These are phyloP conservation scores for Myotis davidii DNA, from an alignment of 2,113 vertebrate species.

Conservation along the genomic window DNA sequence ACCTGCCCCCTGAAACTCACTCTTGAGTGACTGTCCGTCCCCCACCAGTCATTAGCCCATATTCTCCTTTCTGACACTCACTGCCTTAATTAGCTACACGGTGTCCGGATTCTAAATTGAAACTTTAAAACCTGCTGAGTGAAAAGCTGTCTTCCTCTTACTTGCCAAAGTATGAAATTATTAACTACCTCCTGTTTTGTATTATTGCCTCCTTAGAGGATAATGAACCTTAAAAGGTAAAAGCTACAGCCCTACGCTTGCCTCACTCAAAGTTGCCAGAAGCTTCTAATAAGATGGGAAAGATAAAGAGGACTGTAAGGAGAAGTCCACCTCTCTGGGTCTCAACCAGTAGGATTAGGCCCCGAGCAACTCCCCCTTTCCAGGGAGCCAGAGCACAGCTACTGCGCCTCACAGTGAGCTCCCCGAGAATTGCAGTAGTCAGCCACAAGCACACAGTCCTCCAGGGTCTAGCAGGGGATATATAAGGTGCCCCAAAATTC, in stretches of 20 bases:
- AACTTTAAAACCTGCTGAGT: slow-evolving; percentile 10
- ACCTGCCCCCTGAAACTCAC: not conserved
- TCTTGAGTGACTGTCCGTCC: not conserved
- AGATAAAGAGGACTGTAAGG: not conserved
- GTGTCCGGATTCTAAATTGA: not conserved
- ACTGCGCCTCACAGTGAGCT: not conserved
- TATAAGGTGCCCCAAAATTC: too few relatives aligned
- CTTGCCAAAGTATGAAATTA: slow-evolving; percentile 9
- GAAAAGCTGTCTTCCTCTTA: not conserved
- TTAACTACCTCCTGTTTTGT: not conserved
- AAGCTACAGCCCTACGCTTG: not conserved
- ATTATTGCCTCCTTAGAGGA: not conserved
- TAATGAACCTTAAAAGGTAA: not conserved
- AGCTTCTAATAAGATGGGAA: not conserved
- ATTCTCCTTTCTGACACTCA: not conserved
- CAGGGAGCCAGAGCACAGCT: not conserved
- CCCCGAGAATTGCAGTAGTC: not conserved
- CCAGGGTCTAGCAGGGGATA: slow-evolving; percentile 36
- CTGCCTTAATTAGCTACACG: not conserved
- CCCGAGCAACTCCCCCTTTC: not conserved
- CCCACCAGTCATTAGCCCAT: not conserved
- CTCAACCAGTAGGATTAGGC: not conserved
- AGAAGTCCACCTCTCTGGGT: not conserved
- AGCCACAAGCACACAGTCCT: slow-evolving; percentile 28
- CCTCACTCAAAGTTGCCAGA: not conserved